Percentiles rank a stretch among this genome's conserved stretches.
Evolutionary conservation across 2,113 vertebrate genomes (phyloP).

Genomic region (Mirounga angustirostris): DNA sequence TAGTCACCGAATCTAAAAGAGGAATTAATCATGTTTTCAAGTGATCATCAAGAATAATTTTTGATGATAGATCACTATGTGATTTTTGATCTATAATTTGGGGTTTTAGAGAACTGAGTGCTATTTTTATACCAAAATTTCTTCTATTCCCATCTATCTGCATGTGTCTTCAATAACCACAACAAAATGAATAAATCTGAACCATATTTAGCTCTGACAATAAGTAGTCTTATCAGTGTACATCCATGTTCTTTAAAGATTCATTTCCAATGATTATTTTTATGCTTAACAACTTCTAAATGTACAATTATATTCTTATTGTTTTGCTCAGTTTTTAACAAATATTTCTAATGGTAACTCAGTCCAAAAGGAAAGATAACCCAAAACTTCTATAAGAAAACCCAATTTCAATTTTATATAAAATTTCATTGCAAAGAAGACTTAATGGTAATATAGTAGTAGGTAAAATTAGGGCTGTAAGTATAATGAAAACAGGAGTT

Average conservation of each 20-base stretch:
- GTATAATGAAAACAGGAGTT: not conserved
- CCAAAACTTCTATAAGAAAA: not conserved
- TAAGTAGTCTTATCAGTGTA: not conserved
- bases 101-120: not conserved
- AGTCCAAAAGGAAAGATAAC: not conserved
- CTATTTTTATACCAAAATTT: not conserved
- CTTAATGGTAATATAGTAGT: not conserved
- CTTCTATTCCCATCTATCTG: not conserved
- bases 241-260: not conserved
- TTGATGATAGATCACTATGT: fast-evolving
- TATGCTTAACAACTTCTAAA: not conserved
- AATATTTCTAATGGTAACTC: not conserved
- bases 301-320: not conserved
- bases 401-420: not conserved
- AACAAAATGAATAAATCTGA: not conserved
- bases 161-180: not conserved
- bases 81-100: not conserved
- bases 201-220: not conserved
- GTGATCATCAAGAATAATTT: no score
- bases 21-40: not conserved
- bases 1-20: not conserved
- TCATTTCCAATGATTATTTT: not conserved
- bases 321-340: not conserved
- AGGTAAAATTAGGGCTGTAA: not conserved
- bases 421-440: not conserved